These are phyloP conservation scores for Fulmarus glacialis DNA, from an alignment of 2,113 vertebrate species.

Conservation along the genomic window DNA sequence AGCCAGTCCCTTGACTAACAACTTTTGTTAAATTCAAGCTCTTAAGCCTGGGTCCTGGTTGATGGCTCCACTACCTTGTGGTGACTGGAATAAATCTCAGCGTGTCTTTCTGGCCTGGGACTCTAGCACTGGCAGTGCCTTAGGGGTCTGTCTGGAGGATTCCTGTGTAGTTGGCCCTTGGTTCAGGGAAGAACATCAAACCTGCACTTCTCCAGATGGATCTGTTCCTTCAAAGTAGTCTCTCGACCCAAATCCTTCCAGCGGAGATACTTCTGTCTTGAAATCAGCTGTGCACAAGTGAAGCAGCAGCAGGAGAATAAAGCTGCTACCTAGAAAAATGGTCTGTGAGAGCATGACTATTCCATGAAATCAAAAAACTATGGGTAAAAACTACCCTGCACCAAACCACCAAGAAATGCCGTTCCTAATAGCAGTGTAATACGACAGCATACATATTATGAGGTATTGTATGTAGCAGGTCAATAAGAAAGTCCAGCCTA, in stretches of 20 bases:
- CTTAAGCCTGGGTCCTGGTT: neutral
- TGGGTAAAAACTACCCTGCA: neutral
- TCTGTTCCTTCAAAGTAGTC: neutral
- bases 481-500: neutral
- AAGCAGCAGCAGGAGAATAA: neutral
- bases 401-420: neutral
- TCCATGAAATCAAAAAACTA: neutral
- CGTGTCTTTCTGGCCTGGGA: neutral
- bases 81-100: neutral
- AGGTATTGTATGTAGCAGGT: neutral
- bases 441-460: accelerated
- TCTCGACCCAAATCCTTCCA: neutral
- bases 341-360: neutral
- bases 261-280: neutral
- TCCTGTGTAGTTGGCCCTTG: neutral
- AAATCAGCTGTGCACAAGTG: neutral
- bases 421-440: neutral
- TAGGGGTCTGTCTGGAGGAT: neutral
- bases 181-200: neutral
- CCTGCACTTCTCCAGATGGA: neutral
- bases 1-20: neutral
- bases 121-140: neutral
- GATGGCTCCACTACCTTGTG: neutral
- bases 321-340: neutral
- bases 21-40: neutral